Evolutionary conservation across 2,113 vertebrate genomes (phyloP).

Genomic region (Laterallus jamaicensis): DNA sequence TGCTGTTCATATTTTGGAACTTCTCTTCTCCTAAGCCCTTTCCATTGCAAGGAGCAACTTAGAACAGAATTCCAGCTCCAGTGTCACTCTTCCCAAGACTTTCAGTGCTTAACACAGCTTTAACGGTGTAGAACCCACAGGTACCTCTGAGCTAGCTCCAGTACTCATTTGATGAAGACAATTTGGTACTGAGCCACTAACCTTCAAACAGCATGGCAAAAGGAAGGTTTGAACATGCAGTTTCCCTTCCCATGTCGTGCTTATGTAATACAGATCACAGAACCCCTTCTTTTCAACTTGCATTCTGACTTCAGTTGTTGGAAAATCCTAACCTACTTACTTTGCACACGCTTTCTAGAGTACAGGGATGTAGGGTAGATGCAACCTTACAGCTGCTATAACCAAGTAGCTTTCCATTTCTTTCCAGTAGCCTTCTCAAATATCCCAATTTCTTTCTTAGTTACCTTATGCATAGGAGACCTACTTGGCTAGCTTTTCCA

Average conservation of each 20-base stretch:
- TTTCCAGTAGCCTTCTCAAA: not conserved
- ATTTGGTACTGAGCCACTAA: not conserved
- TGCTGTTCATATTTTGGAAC: not conserved
- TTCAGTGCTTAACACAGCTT: not conserved
- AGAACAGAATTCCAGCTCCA: not conserved
- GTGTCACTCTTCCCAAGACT: not conserved
- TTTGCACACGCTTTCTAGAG: not conserved
- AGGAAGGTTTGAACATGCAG: not conserved
- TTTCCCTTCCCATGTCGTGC: not conserved
- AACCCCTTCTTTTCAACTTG: not conserved
- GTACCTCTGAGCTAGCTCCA: not conserved
- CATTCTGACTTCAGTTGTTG: not conserved
- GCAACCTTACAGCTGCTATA: not conserved
- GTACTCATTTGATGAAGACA: not conserved
- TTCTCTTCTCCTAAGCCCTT: not conserved
- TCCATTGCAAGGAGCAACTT: not conserved
- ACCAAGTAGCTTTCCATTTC: not conserved
- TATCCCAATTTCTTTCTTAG: not conserved
- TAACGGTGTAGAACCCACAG: not conserved
- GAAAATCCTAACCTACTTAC: not conserved
- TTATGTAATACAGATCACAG: not conserved
- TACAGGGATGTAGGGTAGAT: not conserved
- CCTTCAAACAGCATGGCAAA: not conserved
- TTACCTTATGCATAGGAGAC: not conserved
- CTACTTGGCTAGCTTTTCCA: not conserved